Base-by-base conservation (phyloP, 2,888 invertebrate species). In the Periphyllus acericola region DNA sequence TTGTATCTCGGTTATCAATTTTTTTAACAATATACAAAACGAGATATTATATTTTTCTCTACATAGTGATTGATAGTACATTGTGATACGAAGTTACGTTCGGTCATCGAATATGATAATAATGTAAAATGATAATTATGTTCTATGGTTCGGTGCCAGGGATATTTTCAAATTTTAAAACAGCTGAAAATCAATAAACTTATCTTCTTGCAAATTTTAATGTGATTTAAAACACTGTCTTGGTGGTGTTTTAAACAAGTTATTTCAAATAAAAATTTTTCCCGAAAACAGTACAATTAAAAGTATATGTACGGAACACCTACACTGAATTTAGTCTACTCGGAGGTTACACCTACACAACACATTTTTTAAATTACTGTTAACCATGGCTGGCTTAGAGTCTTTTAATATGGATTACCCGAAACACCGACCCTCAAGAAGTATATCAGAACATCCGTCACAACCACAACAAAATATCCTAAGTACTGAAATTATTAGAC, bases 311-410 rank as follows among this genome's bases (percentile, higher is more conserved):
- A 71, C 11, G 14, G 11, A 46, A 11, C 14, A 46, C 46, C 1
- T 46, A 36, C 14, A 46, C 14, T 46, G 14, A 46, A 46, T 46
- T 46, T 14, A 14, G 46, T 46, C 11, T 46, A 46, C 14, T 46
- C 14, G 2, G 14, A 14, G 46, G 46, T 46, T n/a, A 46, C 14
- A 46, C 6, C 3, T 46, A 46, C 8, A 55, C 32, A 68, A 5
- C 9, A n/a, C 9, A 52, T 36, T 79, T 36, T 86, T 1, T 11
- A 52, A 52, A 46, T 60, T 25, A 21, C 71, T 79, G 2, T 29
- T 40, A 4, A 81, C 46, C 19, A 87, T 87, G 87, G 87, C 87
- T 0, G 87, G 87, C 5, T 81, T 87, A 46, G 87, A 87, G 75
- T 87, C 87, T 0, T 81, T 87, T 17, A 71, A 75, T 25, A 74